Evolutionary conservation across 2,888 invertebrate genomes (phyloP).

Genomic region (Chrysolina haemoptera): DNA sequence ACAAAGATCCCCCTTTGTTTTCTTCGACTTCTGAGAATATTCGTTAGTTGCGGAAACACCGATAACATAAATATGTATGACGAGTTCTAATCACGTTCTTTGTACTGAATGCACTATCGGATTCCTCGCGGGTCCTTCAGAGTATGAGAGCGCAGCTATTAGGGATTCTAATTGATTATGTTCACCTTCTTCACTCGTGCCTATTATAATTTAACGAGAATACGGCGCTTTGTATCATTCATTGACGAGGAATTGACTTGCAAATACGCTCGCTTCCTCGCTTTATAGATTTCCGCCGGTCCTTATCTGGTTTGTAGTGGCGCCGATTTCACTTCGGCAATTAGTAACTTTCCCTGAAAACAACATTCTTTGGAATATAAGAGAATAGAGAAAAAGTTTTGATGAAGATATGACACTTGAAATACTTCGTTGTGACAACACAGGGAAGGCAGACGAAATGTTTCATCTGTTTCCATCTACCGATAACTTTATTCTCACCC

Average conservation of each 20-base stretch:
- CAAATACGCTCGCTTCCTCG: constrained; percentile 52
- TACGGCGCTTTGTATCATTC: constrained; percentile 56
- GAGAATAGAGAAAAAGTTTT: no score
- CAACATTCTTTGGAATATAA: background rate
- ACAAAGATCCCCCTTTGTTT: constrained; percentile 51
- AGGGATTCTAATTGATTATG: constrained; percentile 57
- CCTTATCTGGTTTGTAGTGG: background rate
- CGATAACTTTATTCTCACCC: no score
- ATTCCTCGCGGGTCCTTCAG: constrained; percentile 46
- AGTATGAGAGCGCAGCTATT: constrained; percentile 51
- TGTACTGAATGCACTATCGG: constrained; percentile 52
- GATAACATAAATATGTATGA: constrained; percentile 56
- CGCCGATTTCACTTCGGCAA: background rate
- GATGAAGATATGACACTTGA: no score
- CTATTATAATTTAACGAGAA: constrained; percentile 58
- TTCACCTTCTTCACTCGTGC: constrained; percentile 57
- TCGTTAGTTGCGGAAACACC: constrained; percentile 54
- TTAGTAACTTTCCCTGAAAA: constrained; percentile 2
- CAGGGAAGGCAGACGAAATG: no score
- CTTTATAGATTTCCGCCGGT: constrained; percentile 41
- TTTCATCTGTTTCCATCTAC: no score
- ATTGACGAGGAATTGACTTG: constrained; percentile 58
- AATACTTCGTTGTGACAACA: no score
- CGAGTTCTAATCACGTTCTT: constrained; percentile 55
- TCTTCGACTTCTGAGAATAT: constrained; percentile 49